Conservation (phyloP, 2,888 invertebrate genomes). For the Trileptium ribeirensis region DNA sequence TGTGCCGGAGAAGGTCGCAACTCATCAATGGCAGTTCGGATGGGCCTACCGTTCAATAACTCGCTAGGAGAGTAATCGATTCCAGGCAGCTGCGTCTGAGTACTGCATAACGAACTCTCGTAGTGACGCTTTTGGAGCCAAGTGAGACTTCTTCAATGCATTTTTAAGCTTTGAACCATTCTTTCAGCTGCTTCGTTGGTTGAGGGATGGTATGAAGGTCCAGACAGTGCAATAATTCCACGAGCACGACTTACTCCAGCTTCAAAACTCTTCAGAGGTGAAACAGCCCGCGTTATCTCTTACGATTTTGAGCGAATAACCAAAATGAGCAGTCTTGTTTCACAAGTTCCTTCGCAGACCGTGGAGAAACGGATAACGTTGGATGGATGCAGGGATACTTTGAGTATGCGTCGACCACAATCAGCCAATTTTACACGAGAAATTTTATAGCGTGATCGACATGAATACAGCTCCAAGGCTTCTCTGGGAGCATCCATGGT, state of each 20-base stretch:
- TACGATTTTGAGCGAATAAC: conserved; percentile 36
- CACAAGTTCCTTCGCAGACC: conserved; percentile 31
- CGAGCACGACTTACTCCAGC: not conserved
- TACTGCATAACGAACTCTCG: conserved; percentile 29
- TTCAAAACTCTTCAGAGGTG: not conserved
- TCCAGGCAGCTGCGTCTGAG: not conserved
- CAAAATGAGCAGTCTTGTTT: conserved; percentile 27
- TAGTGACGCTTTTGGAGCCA: conserved; percentile 19
- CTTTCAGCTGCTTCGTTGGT: conserved; percentile 22
- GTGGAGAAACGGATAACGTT: conserved; percentile 17
- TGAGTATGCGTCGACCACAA: not conserved
- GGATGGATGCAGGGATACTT: conserved; percentile 18
- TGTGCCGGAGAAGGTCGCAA: conserved; percentile 20
- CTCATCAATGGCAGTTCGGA: conserved; percentile 1
- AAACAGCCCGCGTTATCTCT: conserved; percentile 39
- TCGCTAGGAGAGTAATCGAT: conserved; percentile 27
- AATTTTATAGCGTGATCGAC: conserved; percentile 41
- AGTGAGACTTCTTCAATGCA: conserved; percentile 23
- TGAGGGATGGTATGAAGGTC: conserved; percentile 38
- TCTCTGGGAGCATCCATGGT: conserved; percentile 40
- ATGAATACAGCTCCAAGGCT: conserved; percentile 41
- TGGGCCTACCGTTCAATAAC: conserved; percentile 22
- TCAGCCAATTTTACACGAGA: conserved; percentile 19
- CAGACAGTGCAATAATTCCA: conserved; percentile 21
- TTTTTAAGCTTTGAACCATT: conserved; percentile 36